These are phyloP conservation scores for Beroe ovata DNA, from an alignment of 37 sponge, comb jelly and placozoan species.

Conservation along the genomic window DNA sequence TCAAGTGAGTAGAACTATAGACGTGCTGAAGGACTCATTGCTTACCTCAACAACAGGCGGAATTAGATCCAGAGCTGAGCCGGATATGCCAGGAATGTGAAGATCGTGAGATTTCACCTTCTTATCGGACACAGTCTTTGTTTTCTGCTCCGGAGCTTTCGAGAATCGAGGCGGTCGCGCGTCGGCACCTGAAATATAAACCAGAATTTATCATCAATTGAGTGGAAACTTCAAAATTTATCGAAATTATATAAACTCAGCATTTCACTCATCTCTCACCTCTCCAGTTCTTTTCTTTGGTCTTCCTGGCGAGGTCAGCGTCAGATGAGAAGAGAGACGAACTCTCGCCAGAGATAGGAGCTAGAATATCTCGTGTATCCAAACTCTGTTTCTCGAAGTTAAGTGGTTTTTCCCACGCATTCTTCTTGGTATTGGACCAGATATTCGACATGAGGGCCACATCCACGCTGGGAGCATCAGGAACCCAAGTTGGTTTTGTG, in stretches of 20 bases:
- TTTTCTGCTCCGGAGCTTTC: background rate
- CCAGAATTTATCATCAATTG: too few relatives aligned
- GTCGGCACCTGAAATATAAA: background rate
- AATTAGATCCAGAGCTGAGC: conserved; percentile 34
- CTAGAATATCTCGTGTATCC: conserved; percentile 17
- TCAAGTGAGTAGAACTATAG: too few relatives aligned
- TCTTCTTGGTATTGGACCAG: conserved; percentile 61
- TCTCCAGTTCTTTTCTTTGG: conserved; percentile 63
- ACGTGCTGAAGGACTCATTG: too few relatives aligned
- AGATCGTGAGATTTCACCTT: background rate
- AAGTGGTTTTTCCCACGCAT: conserved; percentile 65
- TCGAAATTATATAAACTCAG: background rate
- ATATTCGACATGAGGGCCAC: conserved; percentile 52
- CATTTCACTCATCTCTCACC: background rate
- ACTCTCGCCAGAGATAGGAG: conserved; percentile 60
- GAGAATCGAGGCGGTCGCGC: conserved; percentile 42
- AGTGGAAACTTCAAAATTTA: background rate
- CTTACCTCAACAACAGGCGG: conserved; percentile 59
- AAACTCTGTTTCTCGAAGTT: conserved; percentile 33
- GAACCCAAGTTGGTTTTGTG: background rate
- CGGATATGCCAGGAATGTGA: background rate
- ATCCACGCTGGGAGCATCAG: background rate
- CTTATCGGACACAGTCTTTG: background rate
- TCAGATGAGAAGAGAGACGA: conserved; percentile 53
- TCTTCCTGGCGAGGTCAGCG: conserved; percentile 58